Conservation (phyloP, 2,888 invertebrate species). For the Cheilosia impressa region DNA sequence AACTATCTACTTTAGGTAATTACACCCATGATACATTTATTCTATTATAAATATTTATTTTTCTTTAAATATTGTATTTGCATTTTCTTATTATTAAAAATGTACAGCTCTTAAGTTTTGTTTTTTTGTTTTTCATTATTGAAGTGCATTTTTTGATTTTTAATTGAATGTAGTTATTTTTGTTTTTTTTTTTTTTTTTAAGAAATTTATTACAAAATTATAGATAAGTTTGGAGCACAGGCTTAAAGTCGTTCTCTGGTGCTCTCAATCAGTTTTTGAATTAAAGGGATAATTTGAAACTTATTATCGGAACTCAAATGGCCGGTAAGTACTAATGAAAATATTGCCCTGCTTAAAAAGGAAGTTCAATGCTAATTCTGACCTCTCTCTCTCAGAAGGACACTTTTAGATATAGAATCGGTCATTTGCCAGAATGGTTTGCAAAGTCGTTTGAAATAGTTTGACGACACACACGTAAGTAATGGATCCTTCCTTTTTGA, state of each 20-base stretch:
- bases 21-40: constrained; percentile 42
- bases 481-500: too few relatives aligned
- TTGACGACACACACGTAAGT: too few relatives aligned
- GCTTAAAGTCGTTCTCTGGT: neutral
- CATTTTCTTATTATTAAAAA: constrained; percentile 41
- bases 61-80: constrained; percentile 14
- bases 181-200: constrained; percentile 3
- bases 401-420: too few relatives aligned
- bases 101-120: constrained; percentile 36
- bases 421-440: too few relatives aligned
- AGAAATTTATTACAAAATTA: constrained; percentile 45
- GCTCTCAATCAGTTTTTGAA: neutral
- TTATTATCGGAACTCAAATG: too few relatives aligned
- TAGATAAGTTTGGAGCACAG: constrained; percentile 8
- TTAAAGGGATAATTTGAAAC: neutral
- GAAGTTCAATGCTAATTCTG: too few relatives aligned
- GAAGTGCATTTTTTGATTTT: constrained; percentile 36
- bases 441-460: too few relatives aligned
- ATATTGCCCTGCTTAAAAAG: too few relatives aligned
- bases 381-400: too few relatives aligned
- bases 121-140: constrained; percentile 41
- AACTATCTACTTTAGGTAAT: constrained; percentile 51
- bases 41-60: constrained; percentile 28
- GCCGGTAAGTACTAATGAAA: too few relatives aligned
- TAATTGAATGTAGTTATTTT: constrained; percentile 29